Percentiles rank a stretch among this genome's conserved stretches.
Conservation (phyloP, 2,888 invertebrate species). For the Hypolimnas misippus region DNA sequence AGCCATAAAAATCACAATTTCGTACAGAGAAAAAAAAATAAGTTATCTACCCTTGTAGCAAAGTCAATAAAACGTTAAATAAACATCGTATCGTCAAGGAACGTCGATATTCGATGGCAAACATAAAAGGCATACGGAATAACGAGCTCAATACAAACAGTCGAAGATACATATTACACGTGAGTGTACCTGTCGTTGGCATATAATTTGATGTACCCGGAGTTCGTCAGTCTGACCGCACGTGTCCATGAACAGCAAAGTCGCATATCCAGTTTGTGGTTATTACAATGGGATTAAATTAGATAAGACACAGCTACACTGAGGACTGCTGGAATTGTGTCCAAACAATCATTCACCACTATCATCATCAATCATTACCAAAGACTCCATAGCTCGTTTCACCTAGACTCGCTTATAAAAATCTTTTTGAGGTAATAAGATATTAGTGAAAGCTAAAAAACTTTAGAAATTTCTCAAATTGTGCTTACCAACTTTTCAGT, state of each 20-base stretch:
- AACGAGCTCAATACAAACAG: constrained; percentile 69
- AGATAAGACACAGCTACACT: too few relatives aligned
- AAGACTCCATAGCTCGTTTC: background rate
- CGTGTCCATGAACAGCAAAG: constrained; percentile 30
- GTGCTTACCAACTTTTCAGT: too few relatives aligned
- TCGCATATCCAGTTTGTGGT: constrained; percentile 38
- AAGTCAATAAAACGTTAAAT: constrained; percentile 46
- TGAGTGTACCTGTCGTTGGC: background rate
- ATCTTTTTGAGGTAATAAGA: too few relatives aligned
- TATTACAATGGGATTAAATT: constrained; percentile 54
- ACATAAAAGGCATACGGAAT: constrained; percentile 63
- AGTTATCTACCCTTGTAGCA: constrained; percentile 45
- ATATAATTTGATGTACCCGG: constrained; percentile 15
- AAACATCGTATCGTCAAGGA: constrained; percentile 45
- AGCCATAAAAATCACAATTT: constrained; percentile 26
- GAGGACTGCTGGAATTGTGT: too few relatives aligned
- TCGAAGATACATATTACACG: constrained; percentile 51
- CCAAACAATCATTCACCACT: too few relatives aligned
- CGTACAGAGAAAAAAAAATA: constrained; percentile 33
- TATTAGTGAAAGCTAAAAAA: too few relatives aligned
- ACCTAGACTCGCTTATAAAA: too few relatives aligned
- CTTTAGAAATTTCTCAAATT: too few relatives aligned
- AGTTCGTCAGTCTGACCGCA: constrained; percentile 19
- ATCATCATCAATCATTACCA: too few relatives aligned
- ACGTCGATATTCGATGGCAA: constrained; percentile 59